Conservation (phyloP, 2,113 vertebrate species). For the Elgaria multicarinata region DNA sequence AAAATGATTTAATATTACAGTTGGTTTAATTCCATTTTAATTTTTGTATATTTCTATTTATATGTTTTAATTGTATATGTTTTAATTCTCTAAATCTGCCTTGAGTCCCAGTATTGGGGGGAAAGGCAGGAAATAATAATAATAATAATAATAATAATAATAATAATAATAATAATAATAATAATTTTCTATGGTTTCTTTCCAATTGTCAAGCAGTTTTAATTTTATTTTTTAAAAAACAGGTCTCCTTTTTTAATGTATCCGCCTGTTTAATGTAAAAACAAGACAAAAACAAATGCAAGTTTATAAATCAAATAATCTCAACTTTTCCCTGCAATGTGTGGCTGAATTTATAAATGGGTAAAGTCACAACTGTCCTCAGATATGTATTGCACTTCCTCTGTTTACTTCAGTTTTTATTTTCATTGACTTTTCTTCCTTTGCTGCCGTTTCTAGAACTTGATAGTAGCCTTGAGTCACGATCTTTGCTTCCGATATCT, state of each 20-base stretch:
- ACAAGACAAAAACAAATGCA: not conserved
- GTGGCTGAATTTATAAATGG: conserved; percentile 1
- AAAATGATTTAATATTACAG: too few species aligned
- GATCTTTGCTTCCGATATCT: conserved; percentile 32
- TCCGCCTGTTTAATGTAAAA: not conserved
- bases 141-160: too few species aligned
- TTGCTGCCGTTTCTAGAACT: not conserved
- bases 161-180: too few species aligned
- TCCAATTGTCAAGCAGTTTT: not conserved
- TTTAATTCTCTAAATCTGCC: too few species aligned
- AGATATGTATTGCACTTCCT: not conserved
- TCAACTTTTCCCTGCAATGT: not conserved
- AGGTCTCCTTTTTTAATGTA: not conserved
- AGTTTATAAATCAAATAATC: not conserved
- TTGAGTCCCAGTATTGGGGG: too few species aligned
- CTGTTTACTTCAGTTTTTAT: not conserved
- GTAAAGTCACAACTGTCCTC: not conserved
- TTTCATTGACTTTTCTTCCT: conserved; percentile 8
- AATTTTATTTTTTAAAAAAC: not conserved
- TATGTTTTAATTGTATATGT: too few species aligned
- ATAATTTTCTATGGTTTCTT: not conserved
- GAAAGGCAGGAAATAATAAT: too few species aligned
- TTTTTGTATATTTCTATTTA: too few species aligned
- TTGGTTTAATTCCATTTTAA: too few species aligned
- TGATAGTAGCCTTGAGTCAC: conserved; percentile 3